These are phyloP conservation scores for Conopomorpha cramerella DNA, from an alignment of 1,140 invertebrate species.

Conservation along the genomic window DNA sequence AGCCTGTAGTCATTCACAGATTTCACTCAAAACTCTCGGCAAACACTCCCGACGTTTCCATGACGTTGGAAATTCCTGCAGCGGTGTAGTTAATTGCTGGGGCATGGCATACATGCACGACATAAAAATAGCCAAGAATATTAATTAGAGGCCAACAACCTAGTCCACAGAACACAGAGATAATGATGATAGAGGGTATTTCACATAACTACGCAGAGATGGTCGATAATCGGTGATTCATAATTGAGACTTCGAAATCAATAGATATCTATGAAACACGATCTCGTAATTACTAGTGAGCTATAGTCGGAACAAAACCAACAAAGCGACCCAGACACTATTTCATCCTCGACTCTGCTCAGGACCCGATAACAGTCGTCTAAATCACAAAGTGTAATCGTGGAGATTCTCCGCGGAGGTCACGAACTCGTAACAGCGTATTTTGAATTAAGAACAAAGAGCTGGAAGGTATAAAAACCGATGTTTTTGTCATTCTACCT, in stretches of 20 bases:
- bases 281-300: constrained; percentile 39
- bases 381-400: constrained; percentile 49
- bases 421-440: too few relatives aligned
- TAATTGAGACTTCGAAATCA: constrained; percentile 44
- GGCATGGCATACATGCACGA: too few relatives aligned
- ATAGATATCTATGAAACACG: constrained; percentile 42
- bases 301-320: constrained; percentile 29
- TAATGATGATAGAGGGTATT: constrained; percentile 20
- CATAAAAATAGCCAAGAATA: too few relatives aligned
- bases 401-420: constrained; percentile 42
- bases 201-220: constrained; percentile 21
- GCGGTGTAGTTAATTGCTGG: too few relatives aligned
- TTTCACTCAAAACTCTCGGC: too few relatives aligned
- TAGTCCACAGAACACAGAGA: constrained; percentile 9
- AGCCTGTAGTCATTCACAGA: too few relatives aligned
- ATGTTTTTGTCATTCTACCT: too few relatives aligned
- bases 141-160: constrained; percentile 17
- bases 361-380: constrained; percentile 25
- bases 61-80: too few relatives aligned
- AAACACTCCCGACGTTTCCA: too few relatives aligned
- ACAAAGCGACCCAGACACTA: constrained; percentile 35
- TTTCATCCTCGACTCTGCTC: constrained; percentile 32
- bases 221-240: constrained; percentile 33
- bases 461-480: too few relatives aligned
- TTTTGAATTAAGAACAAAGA: too few relatives aligned